A percentile compares a stretch with the other conserved stretches of the same genome.
phyloP scores from a whole-genome alignment of 1,140 invertebrate genomes.

The Laupala kohalensis region DNA sequence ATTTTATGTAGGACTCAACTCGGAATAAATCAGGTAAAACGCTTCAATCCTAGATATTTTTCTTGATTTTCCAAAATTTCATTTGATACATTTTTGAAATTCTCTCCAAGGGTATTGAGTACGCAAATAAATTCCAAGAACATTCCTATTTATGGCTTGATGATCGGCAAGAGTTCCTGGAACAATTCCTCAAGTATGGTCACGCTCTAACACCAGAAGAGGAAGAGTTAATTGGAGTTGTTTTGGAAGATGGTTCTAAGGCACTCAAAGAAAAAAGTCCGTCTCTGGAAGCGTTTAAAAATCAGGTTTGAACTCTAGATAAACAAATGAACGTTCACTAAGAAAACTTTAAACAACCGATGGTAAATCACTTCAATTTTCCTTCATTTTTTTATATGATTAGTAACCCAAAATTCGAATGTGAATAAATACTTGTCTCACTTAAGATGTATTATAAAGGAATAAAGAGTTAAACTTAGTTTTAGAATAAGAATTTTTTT shows the following conservation, averaged over 20 bases:
- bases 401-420: no score
- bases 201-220: conserved; percentile 43
- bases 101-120: conserved; percentile 19
- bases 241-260: conserved; percentile 12
- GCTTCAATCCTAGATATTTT: no score
- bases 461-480: no score
- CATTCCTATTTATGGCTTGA: conserved; percentile 52
- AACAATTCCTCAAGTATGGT: conserved; percentile 50
- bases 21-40: conserved; percentile 9
- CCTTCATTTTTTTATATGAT: no score
- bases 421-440: no score
- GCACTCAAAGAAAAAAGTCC: conserved; percentile 33
- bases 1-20: conserved; percentile 25
- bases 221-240: conserved; percentile 23
- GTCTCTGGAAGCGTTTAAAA: conserved; percentile 42
- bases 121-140: conserved; percentile 16
- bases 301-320: conserved; percentile 33
- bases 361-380: no score
- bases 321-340: no score
- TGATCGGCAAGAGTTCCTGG: conserved; percentile 43
- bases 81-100: background rate
- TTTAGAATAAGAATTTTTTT: no score
- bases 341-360: no score
- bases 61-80: background rate
- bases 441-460: no score